These are phyloP conservation scores for Adelges cooleyi DNA, from an alignment of 1,140 invertebrate genomes.

Conservation along the genomic window DNA sequence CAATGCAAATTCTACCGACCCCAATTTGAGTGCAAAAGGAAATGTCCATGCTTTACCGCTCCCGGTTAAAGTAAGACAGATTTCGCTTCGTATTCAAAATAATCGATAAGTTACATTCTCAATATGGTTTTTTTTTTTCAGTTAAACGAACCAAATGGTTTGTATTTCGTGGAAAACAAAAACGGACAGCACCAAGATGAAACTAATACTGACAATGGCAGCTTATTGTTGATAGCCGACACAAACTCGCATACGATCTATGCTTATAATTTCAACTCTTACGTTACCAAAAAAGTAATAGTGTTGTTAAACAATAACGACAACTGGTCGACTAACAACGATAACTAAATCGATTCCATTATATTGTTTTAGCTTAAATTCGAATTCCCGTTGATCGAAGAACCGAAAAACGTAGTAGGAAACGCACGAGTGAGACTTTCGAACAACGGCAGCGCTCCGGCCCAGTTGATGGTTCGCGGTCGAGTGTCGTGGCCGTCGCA, in stretches of 20 bases:
- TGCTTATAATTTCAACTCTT: conserved; percentile 41
- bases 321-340: too few relatives aligned
- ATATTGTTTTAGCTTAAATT: background rate
- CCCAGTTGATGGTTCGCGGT: conserved; percentile 15
- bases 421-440: conserved; percentile 8
- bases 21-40: background rate
- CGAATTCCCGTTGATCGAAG: background rate
- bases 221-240: conserved; percentile 64
- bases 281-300: conserved; percentile 38
- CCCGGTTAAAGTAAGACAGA: background rate
- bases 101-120: too few relatives aligned
- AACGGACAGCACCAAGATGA: background rate
- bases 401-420: background rate
- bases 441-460: background rate
- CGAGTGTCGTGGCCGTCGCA: background rate
- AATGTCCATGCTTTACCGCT: background rate
- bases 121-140: too few relatives aligned
- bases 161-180: conserved; percentile 50
- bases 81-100: background rate
- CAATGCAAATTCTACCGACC: conserved; percentile 1
- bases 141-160: conserved; percentile 73
- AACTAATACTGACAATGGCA: background rate
- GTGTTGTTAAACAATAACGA: background rate
- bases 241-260: conserved; percentile 80
- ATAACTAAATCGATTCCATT: too few relatives aligned